Evolutionary conservation across 2,113 vertebrate species (phyloP).

Genomic region (Thunnus maccoyii): DNA sequence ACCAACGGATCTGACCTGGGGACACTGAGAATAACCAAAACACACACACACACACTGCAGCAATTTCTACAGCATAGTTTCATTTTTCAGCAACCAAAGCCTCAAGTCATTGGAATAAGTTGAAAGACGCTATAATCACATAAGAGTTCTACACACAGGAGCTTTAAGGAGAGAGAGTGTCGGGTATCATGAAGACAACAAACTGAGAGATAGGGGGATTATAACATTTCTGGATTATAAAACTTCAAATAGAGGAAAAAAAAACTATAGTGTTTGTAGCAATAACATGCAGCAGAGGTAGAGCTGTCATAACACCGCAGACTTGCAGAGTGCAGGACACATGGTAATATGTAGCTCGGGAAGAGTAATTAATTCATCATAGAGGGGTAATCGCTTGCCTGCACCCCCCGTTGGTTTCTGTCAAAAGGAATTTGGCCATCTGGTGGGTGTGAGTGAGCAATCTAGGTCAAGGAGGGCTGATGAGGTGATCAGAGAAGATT

Average conservation of each 20-base stretch:
- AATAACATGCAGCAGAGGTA: background rate
- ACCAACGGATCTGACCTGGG: background rate
- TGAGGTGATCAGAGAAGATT: constrained; percentile 49
- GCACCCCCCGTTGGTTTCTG: background rate
- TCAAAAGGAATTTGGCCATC: constrained; percentile 39
- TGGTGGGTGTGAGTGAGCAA: constrained; percentile 35
- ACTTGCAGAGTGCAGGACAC: background rate
- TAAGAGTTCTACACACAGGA: no score
- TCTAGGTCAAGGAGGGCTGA: constrained; percentile 56
- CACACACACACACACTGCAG: no score
- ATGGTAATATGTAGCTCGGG: no score
- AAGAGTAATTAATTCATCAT: background rate
- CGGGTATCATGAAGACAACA: no score
- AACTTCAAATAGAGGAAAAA: no score
- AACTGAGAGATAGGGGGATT: no score
- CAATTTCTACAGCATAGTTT: no score
- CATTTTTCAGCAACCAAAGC: no score
- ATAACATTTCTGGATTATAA: no score
- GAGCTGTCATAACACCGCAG: background rate
- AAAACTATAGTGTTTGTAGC: background rate
- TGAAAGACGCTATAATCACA: no score
- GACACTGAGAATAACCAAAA: background rate
- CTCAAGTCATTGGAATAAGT: no score
- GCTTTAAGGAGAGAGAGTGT: no score
- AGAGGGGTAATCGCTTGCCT: background rate